Evolutionary conservation across 2,113 vertebrate genomes (phyloP).

Genomic region (Cervus canadensis): DNA sequence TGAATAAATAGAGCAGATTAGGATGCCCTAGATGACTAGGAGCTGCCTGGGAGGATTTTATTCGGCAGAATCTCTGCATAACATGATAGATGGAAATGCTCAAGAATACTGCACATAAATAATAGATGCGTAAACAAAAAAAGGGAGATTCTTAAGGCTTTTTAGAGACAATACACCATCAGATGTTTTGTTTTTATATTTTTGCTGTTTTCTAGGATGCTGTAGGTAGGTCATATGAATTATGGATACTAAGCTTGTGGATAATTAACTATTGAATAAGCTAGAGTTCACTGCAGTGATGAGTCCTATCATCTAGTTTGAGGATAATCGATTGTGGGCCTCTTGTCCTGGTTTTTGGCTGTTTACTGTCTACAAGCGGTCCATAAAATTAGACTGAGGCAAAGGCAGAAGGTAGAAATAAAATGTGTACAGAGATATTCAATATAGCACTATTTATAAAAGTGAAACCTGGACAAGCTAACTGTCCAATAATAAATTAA

Average conservation of each 20-base stretch:
- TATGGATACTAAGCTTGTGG: constrained; percentile 3
- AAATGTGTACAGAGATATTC: not conserved
- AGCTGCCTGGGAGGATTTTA: constrained; percentile 64
- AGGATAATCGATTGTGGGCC: not conserved
- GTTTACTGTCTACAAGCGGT: not conserved
- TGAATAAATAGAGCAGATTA: constrained; percentile 65
- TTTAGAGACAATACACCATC: constrained; percentile 1
- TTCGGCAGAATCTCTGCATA: constrained; percentile 56
- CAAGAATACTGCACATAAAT: constrained; percentile 59
- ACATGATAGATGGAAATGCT: constrained; percentile 61
- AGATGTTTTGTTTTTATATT: not conserved
- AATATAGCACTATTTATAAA: not conserved
- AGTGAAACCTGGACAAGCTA: not conserved
- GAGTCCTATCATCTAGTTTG: not conserved
- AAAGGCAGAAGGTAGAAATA: not conserved
- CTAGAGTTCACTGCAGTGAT: not conserved
- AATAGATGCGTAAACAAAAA: constrained; percentile 45
- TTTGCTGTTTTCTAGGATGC: not conserved
- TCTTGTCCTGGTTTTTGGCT: not conserved
- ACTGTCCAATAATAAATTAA: not conserved
- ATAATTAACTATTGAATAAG: constrained; percentile 42
- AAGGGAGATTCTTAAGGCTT: constrained; percentile 5
- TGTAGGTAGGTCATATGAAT: constrained; percentile 53
- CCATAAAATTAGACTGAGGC: not conserved
- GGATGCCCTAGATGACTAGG: constrained; percentile 52